These are phyloP conservation scores for Deilephila elpenor DNA, from an alignment of 2,888 invertebrate genomes.

Conservation along the genomic window DNA sequence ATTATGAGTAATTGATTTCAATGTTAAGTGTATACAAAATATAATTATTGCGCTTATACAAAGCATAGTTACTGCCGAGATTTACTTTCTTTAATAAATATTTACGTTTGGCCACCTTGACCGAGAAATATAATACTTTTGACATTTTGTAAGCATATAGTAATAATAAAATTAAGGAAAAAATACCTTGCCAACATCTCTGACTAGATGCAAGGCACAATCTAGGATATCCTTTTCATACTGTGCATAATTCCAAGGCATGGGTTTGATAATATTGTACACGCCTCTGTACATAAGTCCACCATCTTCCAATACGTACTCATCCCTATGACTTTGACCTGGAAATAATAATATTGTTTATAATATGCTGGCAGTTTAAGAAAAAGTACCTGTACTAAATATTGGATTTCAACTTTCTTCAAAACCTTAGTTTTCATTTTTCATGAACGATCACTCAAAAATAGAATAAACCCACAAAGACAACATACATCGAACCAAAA, in stretches of 20 bases:
- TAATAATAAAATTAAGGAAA: background rate
- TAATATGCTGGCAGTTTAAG: no score
- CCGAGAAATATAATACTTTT: no score
- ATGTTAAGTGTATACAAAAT: background rate
- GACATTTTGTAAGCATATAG: no score
- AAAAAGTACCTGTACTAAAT: no score
- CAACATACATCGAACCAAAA: no score
- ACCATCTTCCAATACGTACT: conserved; percentile 93
- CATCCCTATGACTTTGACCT: conserved; percentile 90
- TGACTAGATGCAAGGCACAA: conserved; percentile 90
- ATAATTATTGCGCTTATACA: background rate
- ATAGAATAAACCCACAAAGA: no score
- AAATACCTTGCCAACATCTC: conserved; percentile 88
- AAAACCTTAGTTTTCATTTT: no score
- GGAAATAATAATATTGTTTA: conserved; percentile 30
- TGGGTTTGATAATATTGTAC: conserved; percentile 91
- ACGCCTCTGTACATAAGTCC: conserved; percentile 97
- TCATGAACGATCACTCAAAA: no score
- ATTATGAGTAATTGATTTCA: conserved; percentile 5
- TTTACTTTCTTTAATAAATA: background rate
- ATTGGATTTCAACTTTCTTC: no score
- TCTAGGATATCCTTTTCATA: conserved; percentile 93
- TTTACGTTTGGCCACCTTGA: no score
- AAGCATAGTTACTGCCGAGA: background rate
- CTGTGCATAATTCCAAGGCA: conserved; percentile 96